Base-by-base conservation (phyloP, 2,888 invertebrate genomes). In the Phortica magna region DNA sequence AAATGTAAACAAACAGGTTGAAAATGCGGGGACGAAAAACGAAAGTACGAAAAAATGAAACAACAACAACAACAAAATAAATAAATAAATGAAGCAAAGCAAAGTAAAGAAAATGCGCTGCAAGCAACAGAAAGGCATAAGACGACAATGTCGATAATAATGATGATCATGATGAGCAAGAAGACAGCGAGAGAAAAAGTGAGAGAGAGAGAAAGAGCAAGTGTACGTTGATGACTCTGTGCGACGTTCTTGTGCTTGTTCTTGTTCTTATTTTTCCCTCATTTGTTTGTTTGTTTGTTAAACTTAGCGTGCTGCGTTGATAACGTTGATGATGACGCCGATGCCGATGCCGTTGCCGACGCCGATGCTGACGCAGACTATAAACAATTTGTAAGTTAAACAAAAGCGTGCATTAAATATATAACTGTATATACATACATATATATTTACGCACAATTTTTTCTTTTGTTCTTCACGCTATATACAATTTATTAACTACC, bases 361-460 rank as follows among this genome's bases (percentile, higher is more conserved):
- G 53, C 53, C 53, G n/a, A 5, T 53, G 53, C 53, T 14, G n/a
- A 53, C 10, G 53, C 53, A 53, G n/a, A 67, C 67, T 67, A 42
- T 67, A 67, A 67, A 67, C 67, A 67, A 67, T 67, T 67, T 67
- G 67, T 67, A 39, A 67, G 67, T 39, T 67, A 67, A 67, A 67
- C 67, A 59, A 59, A 59, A 59, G 48, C 48, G 48, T 48, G 48
- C 9, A 48, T 48, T 14, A 59, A 59, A 59, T 59, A 67, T 67
- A 41, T 67, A 42, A 41, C 9, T 48, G 9, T 48, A 12, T 9
- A 48, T 14, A 12, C 48, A 14, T 48, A 31, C 31, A 31, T 48
- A 48, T 48, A 48, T 48, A 48, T 12, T 48, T 48, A 6, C 31
- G 31, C 31, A 31, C 31, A 31, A 31, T 31, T 31, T 31, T 2